phyloP scores from a whole-genome alignment of 2,797 vertebrate species.

The Typhlichthys subterraneus region DNA sequence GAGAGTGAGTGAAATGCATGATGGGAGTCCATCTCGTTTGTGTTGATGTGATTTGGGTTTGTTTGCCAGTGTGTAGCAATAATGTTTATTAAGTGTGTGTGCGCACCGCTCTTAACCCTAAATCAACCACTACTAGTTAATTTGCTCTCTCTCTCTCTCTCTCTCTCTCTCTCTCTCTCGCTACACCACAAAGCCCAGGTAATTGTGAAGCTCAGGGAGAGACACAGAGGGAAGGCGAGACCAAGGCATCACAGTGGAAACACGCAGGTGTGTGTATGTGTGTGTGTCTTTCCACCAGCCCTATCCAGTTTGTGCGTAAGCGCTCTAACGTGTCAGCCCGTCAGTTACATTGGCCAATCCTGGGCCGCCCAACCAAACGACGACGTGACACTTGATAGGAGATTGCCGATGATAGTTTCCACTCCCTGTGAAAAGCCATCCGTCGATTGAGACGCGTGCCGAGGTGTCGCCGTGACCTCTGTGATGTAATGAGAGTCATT shows the following conservation, averaged over 20 bases:
- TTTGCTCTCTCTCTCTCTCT: constrained; percentile 25
- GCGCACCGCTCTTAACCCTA: constrained; percentile 27
- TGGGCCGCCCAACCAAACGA: neutral
- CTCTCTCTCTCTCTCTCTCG: constrained; percentile 13
- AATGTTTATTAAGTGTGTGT: constrained; percentile 9
- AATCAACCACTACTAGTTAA: constrained; percentile 50
- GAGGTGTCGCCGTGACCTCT: constrained; percentile 41
- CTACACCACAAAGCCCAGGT: neutral
- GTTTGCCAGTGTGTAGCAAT: neutral
- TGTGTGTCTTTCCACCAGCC: neutral
- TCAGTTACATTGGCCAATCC: constrained; percentile 1
- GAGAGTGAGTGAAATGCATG: constrained; percentile 18
- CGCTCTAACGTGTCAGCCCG: neutral
- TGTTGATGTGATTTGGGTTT: constrained; percentile 1
- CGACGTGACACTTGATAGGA: constrained; percentile 18
- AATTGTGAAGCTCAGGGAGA: constrained; percentile 5
- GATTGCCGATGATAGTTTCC: constrained; percentile 42
- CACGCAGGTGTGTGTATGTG: neutral
- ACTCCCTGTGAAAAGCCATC: constrained; percentile 31
- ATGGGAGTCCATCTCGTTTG: constrained; percentile 1
- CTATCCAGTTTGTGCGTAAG: neutral
- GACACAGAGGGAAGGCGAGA: constrained; percentile 18
- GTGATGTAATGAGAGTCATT: constrained; percentile 15
- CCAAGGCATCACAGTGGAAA: constrained; percentile 9
- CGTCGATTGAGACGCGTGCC: constrained; percentile 24